These are phyloP conservation scores for Akabosia matsudoensis DNA, from an alignment of 1,140 invertebrate genomes.

Conservation along the genomic window DNA sequence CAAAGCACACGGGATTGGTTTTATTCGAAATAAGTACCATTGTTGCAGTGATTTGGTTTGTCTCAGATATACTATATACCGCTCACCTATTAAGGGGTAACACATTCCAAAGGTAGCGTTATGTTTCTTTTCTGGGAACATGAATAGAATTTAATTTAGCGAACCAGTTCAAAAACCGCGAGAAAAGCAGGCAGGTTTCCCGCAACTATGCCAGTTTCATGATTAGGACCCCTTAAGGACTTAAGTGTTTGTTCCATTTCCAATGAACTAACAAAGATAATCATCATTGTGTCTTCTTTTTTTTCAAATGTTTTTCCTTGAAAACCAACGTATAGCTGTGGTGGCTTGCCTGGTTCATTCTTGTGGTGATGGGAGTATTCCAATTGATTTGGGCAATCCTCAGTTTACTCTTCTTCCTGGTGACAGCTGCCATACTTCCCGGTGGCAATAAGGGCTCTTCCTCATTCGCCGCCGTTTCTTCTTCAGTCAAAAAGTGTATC, in stretches of 20 bases:
- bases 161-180: no score
- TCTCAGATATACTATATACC: no score
- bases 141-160: no score
- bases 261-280: neutral
- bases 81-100: no score
- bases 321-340: conserved; percentile 37
- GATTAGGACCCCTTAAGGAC: no score
- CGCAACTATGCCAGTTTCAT: no score
- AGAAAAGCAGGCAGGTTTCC: no score
- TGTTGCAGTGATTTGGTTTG: neutral
- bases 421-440: conserved; percentile 40
- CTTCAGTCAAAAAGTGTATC: conserved; percentile 16
- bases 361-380: conserved; percentile 44
- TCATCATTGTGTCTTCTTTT: neutral
- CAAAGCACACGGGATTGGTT: neutral
- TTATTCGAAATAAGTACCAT: conserved; percentile 17
- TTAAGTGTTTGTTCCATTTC: neutral
- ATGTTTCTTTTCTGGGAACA: neutral
- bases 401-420: conserved; percentile 39
- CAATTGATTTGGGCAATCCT: conserved; percentile 41
- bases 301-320: neutral
- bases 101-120: no score
- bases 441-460: conserved; percentile 32
- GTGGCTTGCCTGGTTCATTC: conserved; percentile 44
- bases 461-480: conserved; percentile 25